A percentile compares a stretch with the other conserved stretches of the same genome.
Evolutionary conservation across 1,140 invertebrate species (phyloP).

Genomic region (Amphibalanus amphitrite): DNA sequence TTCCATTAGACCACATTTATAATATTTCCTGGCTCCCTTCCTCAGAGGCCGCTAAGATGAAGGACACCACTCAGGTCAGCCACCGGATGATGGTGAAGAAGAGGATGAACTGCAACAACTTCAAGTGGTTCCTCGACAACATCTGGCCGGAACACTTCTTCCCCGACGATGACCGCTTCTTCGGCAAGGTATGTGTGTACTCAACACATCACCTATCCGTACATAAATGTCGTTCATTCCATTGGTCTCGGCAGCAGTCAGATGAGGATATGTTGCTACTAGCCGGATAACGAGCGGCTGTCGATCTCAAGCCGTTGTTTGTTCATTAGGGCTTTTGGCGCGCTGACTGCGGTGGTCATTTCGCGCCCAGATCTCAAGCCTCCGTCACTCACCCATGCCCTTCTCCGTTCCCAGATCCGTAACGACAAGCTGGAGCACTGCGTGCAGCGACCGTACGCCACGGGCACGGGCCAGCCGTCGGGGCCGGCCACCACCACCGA

Average conservation of each 20-base stretch:
- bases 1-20: no score
- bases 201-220: no score
- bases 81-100: slow-evolving; percentile 53
- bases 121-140: slow-evolving; percentile 90
- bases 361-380: no score
- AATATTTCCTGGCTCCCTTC: not conserved
- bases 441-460: slow-evolving; percentile 40
- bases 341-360: no score
- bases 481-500: slow-evolving; percentile 39
- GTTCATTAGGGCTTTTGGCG: no score
- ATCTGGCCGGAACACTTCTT: slow-evolving; percentile 73
- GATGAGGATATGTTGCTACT: no score
- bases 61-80: slow-evolving; percentile 46
- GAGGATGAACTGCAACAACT: slow-evolving; percentile 64
- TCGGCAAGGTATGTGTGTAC: slow-evolving; percentile 67
- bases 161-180: slow-evolving; percentile 59
- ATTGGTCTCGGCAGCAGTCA: no score
- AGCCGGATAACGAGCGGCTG: no score
- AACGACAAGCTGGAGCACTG: slow-evolving; percentile 36
- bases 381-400: no score
- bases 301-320: no score
- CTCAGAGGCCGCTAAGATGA: slow-evolving; percentile 38
- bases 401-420: slow-evolving; percentile 27
- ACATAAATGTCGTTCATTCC: no score
- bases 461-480: no score